Evolutionary conservation across 2,888 invertebrate genomes (phyloP), one percentile per base, ranked within the genome.

Genomic region (Biston betularia): DNA sequence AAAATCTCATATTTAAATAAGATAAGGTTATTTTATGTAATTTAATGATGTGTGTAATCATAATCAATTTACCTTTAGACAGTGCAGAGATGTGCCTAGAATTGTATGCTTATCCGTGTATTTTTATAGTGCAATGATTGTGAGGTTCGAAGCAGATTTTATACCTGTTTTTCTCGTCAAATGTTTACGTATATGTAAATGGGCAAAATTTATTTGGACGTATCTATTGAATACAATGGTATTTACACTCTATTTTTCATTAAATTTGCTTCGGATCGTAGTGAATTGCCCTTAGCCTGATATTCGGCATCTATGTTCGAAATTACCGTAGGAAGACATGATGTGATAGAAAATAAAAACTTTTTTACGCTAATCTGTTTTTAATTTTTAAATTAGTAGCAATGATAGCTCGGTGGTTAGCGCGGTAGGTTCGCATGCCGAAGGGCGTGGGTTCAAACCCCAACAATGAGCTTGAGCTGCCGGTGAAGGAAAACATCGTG

Each of bases 1-100:
- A 75, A n/a, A 76, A 77, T 76, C 74, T 74, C 73, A 71, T 69
- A 68, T 74, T 69, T 62, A 76, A 76, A 77, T 85, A 85, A 82
- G 79, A 75, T 88, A 89, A 82, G 80, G 81, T 82, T 82, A 84
- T 80, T 71, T 79, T 84, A 79, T 83, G 78, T 88, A 85, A 83
- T 78, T 83, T 76, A 85, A 85, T 86, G 86, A 84, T 85, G 89
- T 86, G 87, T 92, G 89, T 92, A 89, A 85, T 86, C 85, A 83
- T 88, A 81, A 84, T 83, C 81, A 81, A 81, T 75, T 79, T 84
- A 84, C 81, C 75, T 82, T 86, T 90, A 90, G 86, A 89, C 79
- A 90, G 90, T 92, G 86, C 93, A 93, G 91, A 89, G 85, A 87
- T 89, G 93, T 93, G 93, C 92, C 92, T 93, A 93, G 92, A 91